These are phyloP conservation scores for Lordiphosa clarofinis DNA, from an alignment of 1,140 invertebrate genomes.

Conservation along the genomic window DNA sequence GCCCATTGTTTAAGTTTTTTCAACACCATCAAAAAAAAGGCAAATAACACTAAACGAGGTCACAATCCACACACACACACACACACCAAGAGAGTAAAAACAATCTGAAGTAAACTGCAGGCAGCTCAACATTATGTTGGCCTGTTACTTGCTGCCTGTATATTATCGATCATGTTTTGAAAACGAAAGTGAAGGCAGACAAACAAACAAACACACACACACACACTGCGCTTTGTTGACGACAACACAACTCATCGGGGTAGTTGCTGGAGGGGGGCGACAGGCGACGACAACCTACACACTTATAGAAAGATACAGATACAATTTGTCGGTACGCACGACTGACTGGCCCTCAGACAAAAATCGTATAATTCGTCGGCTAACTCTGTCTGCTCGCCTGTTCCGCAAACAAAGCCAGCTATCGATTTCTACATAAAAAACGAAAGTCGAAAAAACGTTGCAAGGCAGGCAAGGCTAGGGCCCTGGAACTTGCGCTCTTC, in stretches of 20 bases:
- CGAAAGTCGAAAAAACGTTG: constrained; percentile 57
- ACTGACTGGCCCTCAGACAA: constrained; percentile 7
- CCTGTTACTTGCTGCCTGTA: constrained; percentile 64
- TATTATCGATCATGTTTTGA: constrained; percentile 73
- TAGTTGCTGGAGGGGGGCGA: neutral
- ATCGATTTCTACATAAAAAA: constrained; percentile 77
- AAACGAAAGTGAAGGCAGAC: constrained; percentile 59
- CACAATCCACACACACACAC: constrained; percentile 19
- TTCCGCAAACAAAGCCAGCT: constrained; percentile 65
- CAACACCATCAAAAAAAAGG: constrained; percentile 11
- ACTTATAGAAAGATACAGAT: constrained; percentile 22
- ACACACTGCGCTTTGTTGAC: constrained; percentile 1
- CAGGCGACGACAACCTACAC: constrained; percentile 13
- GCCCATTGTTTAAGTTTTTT: constrained; percentile 48
- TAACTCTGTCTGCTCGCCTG: constrained; percentile 48
- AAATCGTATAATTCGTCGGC: constrained; percentile 4
- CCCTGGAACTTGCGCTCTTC: constrained; percentile 19
- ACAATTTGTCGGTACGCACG: constrained; percentile 12
- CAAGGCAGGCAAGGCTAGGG: constrained; percentile 5
- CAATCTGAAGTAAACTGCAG: constrained; percentile 22
- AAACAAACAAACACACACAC: neutral
- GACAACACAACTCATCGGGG: constrained; percentile 7
- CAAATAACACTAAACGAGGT: constrained; percentile 30
- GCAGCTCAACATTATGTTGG: constrained; percentile 34
- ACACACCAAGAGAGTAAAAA: constrained; percentile 36